phyloP scores from a whole-genome alignment of 2,113 vertebrate species.

The Zootoca vivipara region DNA sequence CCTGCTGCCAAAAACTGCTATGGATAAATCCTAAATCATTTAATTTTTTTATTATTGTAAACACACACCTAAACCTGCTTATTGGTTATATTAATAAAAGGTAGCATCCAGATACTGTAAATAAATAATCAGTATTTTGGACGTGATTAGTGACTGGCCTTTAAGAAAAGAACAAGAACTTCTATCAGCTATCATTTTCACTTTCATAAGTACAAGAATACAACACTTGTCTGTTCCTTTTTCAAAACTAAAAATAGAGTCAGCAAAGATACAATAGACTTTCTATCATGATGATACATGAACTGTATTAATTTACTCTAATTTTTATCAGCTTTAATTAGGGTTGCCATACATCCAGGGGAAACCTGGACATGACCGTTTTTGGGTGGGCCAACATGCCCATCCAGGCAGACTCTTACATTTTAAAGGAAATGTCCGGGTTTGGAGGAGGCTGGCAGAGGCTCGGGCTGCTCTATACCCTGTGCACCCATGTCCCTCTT shows the following conservation, averaged over 20 bases:
- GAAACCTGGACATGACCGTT: too few species aligned
- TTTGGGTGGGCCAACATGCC: too few species aligned
- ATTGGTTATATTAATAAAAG: background rate
- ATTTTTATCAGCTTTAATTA: background rate
- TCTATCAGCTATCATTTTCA: background rate
- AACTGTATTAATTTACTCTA: background rate
- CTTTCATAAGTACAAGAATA: background rate
- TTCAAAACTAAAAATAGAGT: background rate
- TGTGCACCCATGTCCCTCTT: too few species aligned
- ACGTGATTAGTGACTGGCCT: background rate
- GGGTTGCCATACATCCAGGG: background rate
- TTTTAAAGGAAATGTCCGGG: too few species aligned
- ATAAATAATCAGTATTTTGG: background rate
- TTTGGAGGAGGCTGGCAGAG: too few species aligned
- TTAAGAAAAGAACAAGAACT: background rate
- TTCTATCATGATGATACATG: background rate
- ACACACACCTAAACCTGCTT: too few species aligned
- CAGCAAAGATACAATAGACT: background rate
- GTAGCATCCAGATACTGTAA: background rate
- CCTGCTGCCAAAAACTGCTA: too few species aligned
- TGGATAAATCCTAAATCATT: too few species aligned
- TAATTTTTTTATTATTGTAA: too few species aligned
- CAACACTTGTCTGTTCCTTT: background rate
- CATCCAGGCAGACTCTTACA: too few species aligned
- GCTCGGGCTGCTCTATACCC: too few species aligned